Percentiles rank a stretch among this genome's conserved stretches.
These are phyloP conservation scores for Philopedon plagiatum DNA, from an alignment of 2,888 invertebrate genomes.

Conservation along the genomic window DNA sequence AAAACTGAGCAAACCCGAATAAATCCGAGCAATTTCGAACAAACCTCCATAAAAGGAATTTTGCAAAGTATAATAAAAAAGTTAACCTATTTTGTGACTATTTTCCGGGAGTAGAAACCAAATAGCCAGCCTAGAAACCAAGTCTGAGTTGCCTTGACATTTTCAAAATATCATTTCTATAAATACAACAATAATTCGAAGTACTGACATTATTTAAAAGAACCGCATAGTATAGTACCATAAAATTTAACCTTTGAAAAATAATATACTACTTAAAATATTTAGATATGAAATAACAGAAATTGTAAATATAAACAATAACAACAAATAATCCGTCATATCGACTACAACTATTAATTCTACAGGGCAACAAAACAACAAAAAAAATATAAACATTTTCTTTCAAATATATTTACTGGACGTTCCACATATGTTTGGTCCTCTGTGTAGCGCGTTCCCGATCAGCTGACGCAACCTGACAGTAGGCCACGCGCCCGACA, in stretches of 20 bases:
- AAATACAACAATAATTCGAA: background rate
- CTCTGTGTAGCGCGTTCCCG: slow-evolving; percentile 18
- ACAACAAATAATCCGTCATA: background rate
- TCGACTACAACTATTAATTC: no score
- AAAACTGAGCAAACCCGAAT: no score
- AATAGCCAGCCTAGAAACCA: background rate
- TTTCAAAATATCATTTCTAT: background rate
- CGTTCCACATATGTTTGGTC: slow-evolving; percentile 12
- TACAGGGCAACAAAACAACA: no score
- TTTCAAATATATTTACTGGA: background rate
- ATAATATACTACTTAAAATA: background rate
- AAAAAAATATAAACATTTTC: no score
- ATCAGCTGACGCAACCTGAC: slow-evolving; percentile 47
- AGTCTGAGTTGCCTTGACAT: background rate
- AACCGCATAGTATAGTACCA: no score
- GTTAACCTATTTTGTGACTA: background rate
- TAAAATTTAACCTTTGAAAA: no score
- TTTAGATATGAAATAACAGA: background rate
- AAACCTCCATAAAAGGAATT: no score
- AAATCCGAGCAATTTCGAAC: no score
- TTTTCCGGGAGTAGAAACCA: background rate
- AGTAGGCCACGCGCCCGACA: slow-evolving; percentile 39
- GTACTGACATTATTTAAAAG: no score
- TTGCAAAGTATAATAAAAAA: no score
- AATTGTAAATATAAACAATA: background rate